Conservation (phyloP, 2,113 vertebrate species). For the Clarias macrocephalus region DNA sequence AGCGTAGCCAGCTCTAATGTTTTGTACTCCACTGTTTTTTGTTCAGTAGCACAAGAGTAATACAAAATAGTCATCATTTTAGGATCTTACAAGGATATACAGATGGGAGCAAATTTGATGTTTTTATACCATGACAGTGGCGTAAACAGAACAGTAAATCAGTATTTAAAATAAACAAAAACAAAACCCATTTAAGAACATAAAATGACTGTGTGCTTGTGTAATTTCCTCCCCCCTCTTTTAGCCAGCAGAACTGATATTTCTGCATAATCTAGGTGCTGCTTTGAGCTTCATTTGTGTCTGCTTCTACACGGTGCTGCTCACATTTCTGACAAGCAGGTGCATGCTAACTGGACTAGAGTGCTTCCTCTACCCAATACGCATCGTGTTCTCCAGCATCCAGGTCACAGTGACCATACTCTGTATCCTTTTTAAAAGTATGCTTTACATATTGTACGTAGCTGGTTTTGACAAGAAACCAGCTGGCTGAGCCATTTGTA, state of each 20-base stretch:
- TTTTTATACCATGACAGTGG: too few relatives aligned
- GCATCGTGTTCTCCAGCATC: constrained; percentile 54
- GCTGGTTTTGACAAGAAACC: background rate
- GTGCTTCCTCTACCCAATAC: constrained; percentile 65
- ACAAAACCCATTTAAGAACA: background rate
- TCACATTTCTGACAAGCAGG: constrained; percentile 66
- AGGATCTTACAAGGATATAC: too few relatives aligned
- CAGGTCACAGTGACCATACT: constrained; percentile 68
- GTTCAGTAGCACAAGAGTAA: too few relatives aligned
- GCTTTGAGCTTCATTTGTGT: constrained; percentile 70
- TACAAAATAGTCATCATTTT: too few relatives aligned
- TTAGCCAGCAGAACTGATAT: constrained; percentile 61
- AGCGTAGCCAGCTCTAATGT: too few relatives aligned
- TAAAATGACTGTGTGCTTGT: background rate
- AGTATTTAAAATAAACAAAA: too few relatives aligned
- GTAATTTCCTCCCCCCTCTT: constrained; percentile 13
- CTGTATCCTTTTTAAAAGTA: constrained; percentile 71
- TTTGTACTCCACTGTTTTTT: too few relatives aligned
- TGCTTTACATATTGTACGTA: background rate
- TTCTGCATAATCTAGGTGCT: constrained; percentile 73
- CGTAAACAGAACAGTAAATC: too few relatives aligned
- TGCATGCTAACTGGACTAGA: constrained; percentile 70
- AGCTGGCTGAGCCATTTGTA: background rate
- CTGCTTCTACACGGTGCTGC: constrained; percentile 70
- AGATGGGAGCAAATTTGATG: too few relatives aligned